A percentile compares a stretch with the other conserved stretches of the same genome.
phyloP scores from a whole-genome alignment of 2,797 vertebrate species.

The Labroides dimidiatus region DNA sequence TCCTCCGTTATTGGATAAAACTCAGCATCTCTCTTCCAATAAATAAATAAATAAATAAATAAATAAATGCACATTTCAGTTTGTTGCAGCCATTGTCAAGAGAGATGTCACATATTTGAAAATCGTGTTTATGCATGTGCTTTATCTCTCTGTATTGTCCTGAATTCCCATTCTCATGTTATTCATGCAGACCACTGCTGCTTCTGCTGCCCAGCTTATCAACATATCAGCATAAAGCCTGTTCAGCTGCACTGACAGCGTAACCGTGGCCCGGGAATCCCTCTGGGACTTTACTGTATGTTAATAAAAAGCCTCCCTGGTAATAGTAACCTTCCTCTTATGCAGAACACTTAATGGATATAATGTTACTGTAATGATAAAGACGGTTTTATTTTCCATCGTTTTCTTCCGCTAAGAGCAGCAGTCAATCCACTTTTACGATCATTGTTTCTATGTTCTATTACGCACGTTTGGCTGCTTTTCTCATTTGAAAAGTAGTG shows the following conservation, averaged over 20 bases:
- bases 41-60: too few species aligned
- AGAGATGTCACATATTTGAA: not conserved
- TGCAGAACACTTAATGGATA: not conserved
- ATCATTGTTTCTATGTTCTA: not conserved
- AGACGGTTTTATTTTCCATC: not conserved
- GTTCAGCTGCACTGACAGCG: conserved; percentile 40
- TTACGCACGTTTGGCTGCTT: not conserved
- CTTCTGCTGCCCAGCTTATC: conserved; percentile 49
- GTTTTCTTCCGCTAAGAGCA: not conserved
- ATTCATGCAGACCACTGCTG: conserved; percentile 27
- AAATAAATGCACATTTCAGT: too few species aligned
- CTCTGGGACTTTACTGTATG: conserved; percentile 37
- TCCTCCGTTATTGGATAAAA: too few species aligned
- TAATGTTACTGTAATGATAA: not conserved
- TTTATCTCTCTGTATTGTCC: conserved; percentile 1
- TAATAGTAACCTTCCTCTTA: conserved; percentile 10
- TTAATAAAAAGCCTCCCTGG: conserved; percentile 39
- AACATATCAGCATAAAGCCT: conserved; percentile 50
- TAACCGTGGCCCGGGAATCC: not conserved
- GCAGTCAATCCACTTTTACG: not conserved
- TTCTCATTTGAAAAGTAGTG: not conserved
- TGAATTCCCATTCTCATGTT: conserved; percentile 11
- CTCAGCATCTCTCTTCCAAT: too few species aligned
- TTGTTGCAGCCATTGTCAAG: too few species aligned
- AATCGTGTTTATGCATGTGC: not conserved